These are phyloP conservation scores for Nomada ferruginata DNA, from an alignment of 2,888 invertebrate species.

Conservation along the genomic window DNA sequence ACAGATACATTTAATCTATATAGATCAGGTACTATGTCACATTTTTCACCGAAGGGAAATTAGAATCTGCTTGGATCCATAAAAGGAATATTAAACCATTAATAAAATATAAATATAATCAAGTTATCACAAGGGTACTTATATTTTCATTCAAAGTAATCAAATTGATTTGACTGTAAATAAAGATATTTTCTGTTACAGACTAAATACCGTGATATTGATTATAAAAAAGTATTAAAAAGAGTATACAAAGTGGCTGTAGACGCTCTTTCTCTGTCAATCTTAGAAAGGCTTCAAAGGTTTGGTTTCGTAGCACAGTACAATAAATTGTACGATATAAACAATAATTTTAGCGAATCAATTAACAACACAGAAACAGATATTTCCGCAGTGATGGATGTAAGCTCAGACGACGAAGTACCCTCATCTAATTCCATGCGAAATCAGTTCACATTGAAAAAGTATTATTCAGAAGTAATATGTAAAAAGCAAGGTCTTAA, in stretches of 20 bases:
- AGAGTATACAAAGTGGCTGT: slow-evolving; percentile 47
- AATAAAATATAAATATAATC: slow-evolving; percentile 1
- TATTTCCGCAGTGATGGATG: neutral
- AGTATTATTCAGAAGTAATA: slow-evolving; percentile 18
- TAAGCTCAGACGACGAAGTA: slow-evolving; percentile 37
- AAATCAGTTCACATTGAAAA: neutral
- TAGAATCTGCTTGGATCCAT: slow-evolving; percentile 85
- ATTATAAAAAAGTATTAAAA: slow-evolving; percentile 39
- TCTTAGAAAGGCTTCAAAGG: slow-evolving; percentile 60
- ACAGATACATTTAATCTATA: slow-evolving; percentile 71
- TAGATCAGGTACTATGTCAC: slow-evolving; percentile 86
- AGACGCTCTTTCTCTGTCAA: slow-evolving; percentile 54
- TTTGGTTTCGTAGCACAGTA: slow-evolving; percentile 49
- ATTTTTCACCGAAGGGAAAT: slow-evolving; percentile 84
- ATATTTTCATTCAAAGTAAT: neutral
- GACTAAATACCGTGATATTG: slow-evolving; percentile 26
- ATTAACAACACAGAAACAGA: neutral
- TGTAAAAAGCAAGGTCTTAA: neutral
- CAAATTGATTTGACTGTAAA: neutral
- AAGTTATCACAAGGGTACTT: slow-evolving; percentile 47
- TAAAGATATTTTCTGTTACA: slow-evolving; percentile 27
- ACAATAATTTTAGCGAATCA: slow-evolving; percentile 13
- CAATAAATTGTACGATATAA: neutral
- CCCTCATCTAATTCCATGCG: neutral
- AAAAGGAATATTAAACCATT: slow-evolving; percentile 82